These are phyloP conservation scores for Siniperca scherzeri DNA, from an alignment of 2,797 vertebrate genomes.

Conservation along the genomic window DNA sequence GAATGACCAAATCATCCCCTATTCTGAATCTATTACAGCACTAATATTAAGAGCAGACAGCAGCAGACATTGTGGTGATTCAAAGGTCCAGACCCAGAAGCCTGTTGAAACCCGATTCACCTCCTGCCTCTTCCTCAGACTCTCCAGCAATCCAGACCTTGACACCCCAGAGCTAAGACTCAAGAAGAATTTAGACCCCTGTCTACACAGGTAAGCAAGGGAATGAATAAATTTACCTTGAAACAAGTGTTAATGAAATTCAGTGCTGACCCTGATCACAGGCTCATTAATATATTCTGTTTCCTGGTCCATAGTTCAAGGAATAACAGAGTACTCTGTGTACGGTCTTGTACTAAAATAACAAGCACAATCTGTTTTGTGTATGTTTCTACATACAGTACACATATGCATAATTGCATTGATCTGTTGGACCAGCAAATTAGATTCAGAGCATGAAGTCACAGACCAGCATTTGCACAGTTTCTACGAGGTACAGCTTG, in stretches of 20 bases:
- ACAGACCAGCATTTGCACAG: no score
- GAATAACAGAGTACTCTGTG: not conserved
- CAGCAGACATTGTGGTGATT: conserved; percentile 11
- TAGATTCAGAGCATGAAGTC: no score
- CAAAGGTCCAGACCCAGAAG: conserved; percentile 26
- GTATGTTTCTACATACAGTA: no score
- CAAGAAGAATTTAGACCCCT: conserved; percentile 17
- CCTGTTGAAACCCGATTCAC: conserved; percentile 39
- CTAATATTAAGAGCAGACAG: conserved; percentile 1
- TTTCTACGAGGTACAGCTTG: not conserved
- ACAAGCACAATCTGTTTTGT: no score
- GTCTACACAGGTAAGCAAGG: conserved; percentile 39
- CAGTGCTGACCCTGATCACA: not conserved
- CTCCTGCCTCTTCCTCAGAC: conserved; percentile 45
- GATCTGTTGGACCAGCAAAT: not conserved
- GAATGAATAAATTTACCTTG: not conserved
- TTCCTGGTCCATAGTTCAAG: not conserved
- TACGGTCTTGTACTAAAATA: no score
- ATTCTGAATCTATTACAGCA: conserved; percentile 45
- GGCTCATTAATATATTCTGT: not conserved
- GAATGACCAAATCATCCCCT: not conserved
- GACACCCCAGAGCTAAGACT: conserved; percentile 10
- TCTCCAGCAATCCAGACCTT: conserved; percentile 10
- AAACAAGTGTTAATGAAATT: not conserved
- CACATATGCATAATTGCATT: no score